Evolutionary conservation across 2,113 vertebrate genomes (phyloP).

Genomic region (Oncorhynchus mykiss): DNA sequence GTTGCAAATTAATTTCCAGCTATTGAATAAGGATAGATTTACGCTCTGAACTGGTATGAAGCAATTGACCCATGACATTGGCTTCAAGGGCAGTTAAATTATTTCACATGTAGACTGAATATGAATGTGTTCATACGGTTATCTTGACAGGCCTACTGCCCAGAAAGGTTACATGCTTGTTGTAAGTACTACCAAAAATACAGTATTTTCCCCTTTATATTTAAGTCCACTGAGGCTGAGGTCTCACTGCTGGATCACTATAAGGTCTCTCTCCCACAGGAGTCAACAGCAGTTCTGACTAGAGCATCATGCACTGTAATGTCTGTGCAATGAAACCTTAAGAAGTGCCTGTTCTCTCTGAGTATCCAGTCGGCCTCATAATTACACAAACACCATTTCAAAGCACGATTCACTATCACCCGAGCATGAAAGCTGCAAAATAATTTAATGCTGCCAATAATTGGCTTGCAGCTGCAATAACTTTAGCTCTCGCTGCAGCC

Average conservation of each 20-base stretch:
- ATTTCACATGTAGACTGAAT: constrained; percentile 29
- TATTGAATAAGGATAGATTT: constrained; percentile 38
- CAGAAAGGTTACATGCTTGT: not conserved
- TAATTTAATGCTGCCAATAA: constrained; percentile 41
- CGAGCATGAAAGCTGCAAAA: constrained; percentile 37
- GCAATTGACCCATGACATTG: constrained; percentile 35
- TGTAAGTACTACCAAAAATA: not conserved
- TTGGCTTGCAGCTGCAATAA: constrained; percentile 68
- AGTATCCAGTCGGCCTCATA: constrained; percentile 15
- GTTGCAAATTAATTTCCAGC: constrained; percentile 43
- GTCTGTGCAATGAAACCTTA: constrained; percentile 7
- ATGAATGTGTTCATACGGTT: not conserved
- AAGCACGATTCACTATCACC: constrained; percentile 32
- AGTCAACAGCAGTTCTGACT: constrained; percentile 7
- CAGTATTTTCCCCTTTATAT: not conserved
- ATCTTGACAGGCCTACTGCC: not conserved
- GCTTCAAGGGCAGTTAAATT: constrained; percentile 26
- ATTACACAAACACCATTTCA: constrained; percentile 20
- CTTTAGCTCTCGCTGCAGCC: constrained; percentile 42
- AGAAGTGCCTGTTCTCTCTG: constrained; percentile 7
- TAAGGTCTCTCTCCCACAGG: not conserved
- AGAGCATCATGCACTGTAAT: not conserved
- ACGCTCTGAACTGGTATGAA: constrained; percentile 28
- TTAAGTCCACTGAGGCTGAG: constrained; percentile 1
- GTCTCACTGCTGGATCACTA: not conserved